Evolutionary conservation across 2,113 vertebrate species (phyloP).

Genomic region (Eulacestoma nigropectus): DNA sequence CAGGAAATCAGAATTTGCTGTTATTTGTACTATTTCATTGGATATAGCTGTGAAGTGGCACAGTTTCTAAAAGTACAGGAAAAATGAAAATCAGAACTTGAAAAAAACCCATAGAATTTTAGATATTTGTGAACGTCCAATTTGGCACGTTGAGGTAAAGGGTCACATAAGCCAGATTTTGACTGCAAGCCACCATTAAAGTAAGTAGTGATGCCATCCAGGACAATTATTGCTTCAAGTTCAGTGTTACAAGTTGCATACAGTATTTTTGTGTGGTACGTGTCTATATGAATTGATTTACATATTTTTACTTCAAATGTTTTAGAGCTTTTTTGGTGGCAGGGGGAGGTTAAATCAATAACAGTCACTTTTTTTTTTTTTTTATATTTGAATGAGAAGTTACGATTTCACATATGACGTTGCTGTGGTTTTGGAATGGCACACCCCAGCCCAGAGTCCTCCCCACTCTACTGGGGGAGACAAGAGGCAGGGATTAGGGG

Average conservation of each 20-base stretch:
- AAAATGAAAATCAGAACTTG: not conserved
- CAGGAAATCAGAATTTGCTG: not conserved
- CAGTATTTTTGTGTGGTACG: not conserved
- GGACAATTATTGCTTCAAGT: not conserved
- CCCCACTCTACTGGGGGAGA: rapidly evolving
- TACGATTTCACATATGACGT: not conserved
- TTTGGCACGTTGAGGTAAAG: not conserved
- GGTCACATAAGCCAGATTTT: not conserved
- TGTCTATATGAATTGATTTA: not conserved
- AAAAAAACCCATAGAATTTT: not conserved
- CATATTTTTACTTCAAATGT: not conserved
- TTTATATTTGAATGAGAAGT: not conserved
- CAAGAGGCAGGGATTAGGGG: not conserved
- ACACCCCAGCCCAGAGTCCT: not conserved
- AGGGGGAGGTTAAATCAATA: not conserved
- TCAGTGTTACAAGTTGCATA: not conserved
- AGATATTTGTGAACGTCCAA: not conserved
- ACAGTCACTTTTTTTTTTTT: not conserved
- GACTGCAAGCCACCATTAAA: not conserved
- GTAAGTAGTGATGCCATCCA: not conserved
- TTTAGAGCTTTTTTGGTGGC: not conserved
- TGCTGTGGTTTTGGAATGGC: not conserved
- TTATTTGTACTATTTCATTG: not conserved
- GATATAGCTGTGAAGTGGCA: not conserved
- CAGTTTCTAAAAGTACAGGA: not conserved